Evolutionary conservation across 2,888 invertebrate genomes (phyloP).

Genomic region (Pandemis corylana): DNA sequence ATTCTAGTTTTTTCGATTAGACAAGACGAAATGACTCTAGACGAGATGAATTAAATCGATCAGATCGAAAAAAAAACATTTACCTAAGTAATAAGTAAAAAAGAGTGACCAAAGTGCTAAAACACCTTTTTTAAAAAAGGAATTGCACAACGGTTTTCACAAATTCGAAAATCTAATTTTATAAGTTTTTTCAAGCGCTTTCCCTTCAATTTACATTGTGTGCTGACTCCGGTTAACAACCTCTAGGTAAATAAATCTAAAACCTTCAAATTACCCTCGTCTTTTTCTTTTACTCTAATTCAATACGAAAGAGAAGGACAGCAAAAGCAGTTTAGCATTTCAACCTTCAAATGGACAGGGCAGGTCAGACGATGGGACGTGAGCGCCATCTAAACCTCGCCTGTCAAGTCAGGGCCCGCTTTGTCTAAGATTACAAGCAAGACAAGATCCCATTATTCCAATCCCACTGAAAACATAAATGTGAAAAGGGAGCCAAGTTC

Average conservation of each 20-base stretch:
- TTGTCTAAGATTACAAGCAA: slow-evolving; percentile 9
- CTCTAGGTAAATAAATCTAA: background rate
- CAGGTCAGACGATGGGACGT: slow-evolving; percentile 7
- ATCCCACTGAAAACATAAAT: background rate
- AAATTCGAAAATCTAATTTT: too few relatives aligned
- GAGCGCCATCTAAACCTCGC: slow-evolving; percentile 5
- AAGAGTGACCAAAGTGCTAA: too few relatives aligned
- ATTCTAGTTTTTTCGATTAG: too few relatives aligned
- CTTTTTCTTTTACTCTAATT: background rate
- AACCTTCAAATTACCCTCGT: background rate
- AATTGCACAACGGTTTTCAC: too few relatives aligned
- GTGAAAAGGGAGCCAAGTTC: background rate
- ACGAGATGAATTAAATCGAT: too few relatives aligned
- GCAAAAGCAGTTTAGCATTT: background rate
- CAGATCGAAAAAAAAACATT: too few relatives aligned
- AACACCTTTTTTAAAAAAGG: too few relatives aligned
- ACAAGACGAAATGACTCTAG: too few relatives aligned
- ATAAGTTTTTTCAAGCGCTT: background rate
- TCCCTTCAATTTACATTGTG: background rate
- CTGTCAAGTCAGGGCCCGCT: slow-evolving; percentile 7
- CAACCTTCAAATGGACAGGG: slow-evolving; percentile 10
- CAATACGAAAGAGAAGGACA: background rate
- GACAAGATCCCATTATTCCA: slow-evolving; percentile 1
- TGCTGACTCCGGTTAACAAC: background rate
- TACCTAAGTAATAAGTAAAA: too few relatives aligned